A percentile compares a stretch with the other conserved stretches of the same genome.
Evolutionary conservation across 2,113 vertebrate species (phyloP).

Genomic region (Sigmodon hispidus): DNA sequence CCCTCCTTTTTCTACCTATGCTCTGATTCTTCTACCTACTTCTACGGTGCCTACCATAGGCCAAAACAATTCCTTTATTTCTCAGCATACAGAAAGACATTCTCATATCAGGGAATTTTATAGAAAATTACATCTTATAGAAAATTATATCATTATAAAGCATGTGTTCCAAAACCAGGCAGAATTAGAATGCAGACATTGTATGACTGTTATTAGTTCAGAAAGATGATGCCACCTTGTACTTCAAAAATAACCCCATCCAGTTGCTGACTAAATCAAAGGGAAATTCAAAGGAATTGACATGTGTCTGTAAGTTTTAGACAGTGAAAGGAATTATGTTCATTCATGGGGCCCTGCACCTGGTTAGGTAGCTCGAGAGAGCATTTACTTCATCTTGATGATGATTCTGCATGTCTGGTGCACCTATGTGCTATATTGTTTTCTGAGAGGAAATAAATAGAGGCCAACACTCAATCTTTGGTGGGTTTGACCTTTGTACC

Average conservation of each 20-base stretch:
- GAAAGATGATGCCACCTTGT: background rate
- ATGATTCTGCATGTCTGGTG: background rate
- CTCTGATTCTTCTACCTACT: too few relatives aligned
- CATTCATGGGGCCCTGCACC: background rate
- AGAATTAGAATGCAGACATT: background rate
- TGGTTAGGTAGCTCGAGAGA: background rate
- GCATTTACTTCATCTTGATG: background rate
- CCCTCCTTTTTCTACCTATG: too few relatives aligned
- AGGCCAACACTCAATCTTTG: background rate
- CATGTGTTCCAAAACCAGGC: background rate
- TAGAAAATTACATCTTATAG: background rate
- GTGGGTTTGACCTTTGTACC: slow-evolving; percentile 22
- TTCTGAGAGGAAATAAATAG: background rate
- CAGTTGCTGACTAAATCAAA: background rate
- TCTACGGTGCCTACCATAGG: too few relatives aligned
- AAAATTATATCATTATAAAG: background rate
- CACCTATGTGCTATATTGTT: background rate
- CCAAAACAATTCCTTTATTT: too few relatives aligned
- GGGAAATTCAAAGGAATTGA: background rate
- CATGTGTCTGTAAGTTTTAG: background rate
- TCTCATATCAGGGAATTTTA: too few relatives aligned
- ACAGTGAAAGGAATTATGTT: background rate
- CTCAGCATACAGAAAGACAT: too few relatives aligned
- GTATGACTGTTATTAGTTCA: background rate
- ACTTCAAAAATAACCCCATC: background rate